Conservation (phyloP, 2,888 invertebrate genomes). For the Cybosia mesomella region DNA sequence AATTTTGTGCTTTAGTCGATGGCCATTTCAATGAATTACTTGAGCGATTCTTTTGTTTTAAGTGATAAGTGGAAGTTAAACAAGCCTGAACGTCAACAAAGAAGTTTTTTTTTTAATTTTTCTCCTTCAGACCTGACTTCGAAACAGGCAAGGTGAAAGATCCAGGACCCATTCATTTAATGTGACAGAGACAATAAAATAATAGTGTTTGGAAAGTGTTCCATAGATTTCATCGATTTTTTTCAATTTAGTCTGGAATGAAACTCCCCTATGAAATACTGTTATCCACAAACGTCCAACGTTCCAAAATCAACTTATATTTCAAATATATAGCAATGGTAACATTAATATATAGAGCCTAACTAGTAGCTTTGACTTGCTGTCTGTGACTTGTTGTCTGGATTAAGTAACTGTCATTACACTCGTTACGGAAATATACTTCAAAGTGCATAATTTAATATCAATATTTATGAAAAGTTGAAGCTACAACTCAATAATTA, state of each 20-base stretch:
- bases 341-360: not conserved
- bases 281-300: no score
- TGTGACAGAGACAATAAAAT: not conserved
- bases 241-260: not conserved
- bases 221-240: no score
- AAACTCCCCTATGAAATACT: not conserved
- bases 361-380: not conserved
- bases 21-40: not conserved
- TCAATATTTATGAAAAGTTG: not conserved
- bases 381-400: not conserved
- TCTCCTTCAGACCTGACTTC: no score
- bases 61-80: not conserved
- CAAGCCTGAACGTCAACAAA: not conserved
- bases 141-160: no score
- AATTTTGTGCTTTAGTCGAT: no score
- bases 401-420: not conserved
- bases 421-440: slow-evolving; percentile 8
- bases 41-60: not conserved
- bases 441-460: slow-evolving; percentile 8
- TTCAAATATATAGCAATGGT: not conserved
- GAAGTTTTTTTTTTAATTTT: not conserved
- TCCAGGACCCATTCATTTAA: not conserved
- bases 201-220: not conserved
- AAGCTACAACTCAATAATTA: no score
- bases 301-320: no score